Percentiles rank a stretch among this genome's conserved stretches.
These are phyloP conservation scores for Taenioides sp. DNA, from an alignment of 2,797 vertebrate species.

Conservation along the genomic window DNA sequence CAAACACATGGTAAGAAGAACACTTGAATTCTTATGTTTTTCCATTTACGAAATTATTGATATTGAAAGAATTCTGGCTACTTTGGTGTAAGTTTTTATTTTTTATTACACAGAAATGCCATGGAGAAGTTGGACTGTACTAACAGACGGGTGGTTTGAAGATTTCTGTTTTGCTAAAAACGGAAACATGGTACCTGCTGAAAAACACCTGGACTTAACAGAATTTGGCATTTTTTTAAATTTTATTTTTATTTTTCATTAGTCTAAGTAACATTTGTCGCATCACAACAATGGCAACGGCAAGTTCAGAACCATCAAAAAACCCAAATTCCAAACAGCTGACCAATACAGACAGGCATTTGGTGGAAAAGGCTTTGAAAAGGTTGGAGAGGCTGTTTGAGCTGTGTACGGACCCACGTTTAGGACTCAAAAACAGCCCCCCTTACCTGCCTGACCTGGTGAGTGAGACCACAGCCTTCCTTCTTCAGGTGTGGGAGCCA, in stretches of 20 bases:
- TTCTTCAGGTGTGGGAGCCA: constrained; percentile 73
- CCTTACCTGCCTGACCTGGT: constrained; percentile 83
- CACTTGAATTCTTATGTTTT: constrained; percentile 17
- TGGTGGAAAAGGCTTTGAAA: constrained; percentile 72
- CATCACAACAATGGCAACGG: constrained; percentile 60
- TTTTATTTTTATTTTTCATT: constrained; percentile 19
- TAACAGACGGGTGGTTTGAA: constrained; percentile 11
- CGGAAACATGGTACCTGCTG: constrained; percentile 11
- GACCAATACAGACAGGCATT: constrained; percentile 50
- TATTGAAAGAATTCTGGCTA: background rate
- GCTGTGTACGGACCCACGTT: constrained; percentile 71
- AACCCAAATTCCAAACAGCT: constrained; percentile 36
- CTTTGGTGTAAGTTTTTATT: background rate
- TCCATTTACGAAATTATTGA: background rate
- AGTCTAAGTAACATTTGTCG: constrained; percentile 25
- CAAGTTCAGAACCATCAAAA: constrained; percentile 36
- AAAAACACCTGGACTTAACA: constrained; percentile 9
- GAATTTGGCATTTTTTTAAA: background rate
- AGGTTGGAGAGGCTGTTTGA: constrained; percentile 73
- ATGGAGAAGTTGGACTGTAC: constrained; percentile 17
- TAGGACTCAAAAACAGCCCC: constrained; percentile 79
- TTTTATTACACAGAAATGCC: background rate
- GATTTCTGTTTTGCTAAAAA: constrained; percentile 22
- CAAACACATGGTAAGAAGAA: constrained; percentile 29
- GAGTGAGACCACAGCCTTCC: constrained; percentile 56